These are phyloP conservation scores for Pandion haliaetus DNA, from an alignment of 2,113 vertebrate genomes.

Conservation along the genomic window DNA sequence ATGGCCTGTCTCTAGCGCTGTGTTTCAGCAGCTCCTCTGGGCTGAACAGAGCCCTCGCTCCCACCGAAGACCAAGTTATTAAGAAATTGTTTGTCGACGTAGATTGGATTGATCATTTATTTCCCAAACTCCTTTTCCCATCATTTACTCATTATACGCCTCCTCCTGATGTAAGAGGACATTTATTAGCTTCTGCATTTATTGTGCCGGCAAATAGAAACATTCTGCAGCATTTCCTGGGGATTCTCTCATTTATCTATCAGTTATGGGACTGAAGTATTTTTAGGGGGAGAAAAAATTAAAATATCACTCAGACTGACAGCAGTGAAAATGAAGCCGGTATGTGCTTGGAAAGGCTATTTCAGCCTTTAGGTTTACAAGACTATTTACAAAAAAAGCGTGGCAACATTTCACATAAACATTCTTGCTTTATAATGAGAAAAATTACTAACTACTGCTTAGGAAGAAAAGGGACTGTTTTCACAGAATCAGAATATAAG, in stretches of 20 bases:
- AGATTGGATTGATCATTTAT: constrained; percentile 71
- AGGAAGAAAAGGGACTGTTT: background rate
- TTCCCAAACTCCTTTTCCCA: constrained; percentile 73
- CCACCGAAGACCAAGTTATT: constrained; percentile 61
- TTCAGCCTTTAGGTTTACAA: constrained; percentile 31
- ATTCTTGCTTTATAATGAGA: constrained; percentile 11
- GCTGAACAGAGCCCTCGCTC: constrained; percentile 2
- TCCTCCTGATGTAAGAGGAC: constrained; percentile 72
- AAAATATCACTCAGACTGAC: constrained; percentile 79
- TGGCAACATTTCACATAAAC: background rate
- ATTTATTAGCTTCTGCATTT: constrained; percentile 77
- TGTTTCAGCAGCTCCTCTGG: background rate
- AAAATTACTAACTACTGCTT: background rate
- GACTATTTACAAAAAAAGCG: background rate
- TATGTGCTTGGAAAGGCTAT: background rate
- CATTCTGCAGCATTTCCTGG: constrained; percentile 69
- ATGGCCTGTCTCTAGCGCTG: background rate
- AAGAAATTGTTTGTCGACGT: constrained; percentile 74
- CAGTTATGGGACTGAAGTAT: constrained; percentile 58
- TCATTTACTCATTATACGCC: constrained; percentile 80
- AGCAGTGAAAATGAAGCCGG: constrained; percentile 63
- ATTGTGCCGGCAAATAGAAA: constrained; percentile 69
- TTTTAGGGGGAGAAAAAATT: constrained; percentile 75
- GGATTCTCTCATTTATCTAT: constrained; percentile 73
- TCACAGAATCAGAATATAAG: background rate